Percentiles rank a stretch among this genome's conserved stretches.
Evolutionary conservation across 1,140 invertebrate genomes (phyloP).

Genomic region (Halotydeus destructor): DNA sequence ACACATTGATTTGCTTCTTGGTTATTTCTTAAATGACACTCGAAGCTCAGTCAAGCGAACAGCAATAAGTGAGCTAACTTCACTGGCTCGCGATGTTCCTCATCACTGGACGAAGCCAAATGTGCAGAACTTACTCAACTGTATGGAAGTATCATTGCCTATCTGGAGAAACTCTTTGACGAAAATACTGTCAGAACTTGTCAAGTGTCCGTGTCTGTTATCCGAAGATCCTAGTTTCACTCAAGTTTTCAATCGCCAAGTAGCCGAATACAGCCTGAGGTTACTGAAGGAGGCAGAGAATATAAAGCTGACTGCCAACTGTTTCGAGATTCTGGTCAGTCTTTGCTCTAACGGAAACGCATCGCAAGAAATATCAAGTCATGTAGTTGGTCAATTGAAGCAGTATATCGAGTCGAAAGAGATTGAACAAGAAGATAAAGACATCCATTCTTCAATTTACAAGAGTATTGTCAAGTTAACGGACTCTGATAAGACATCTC

Average conservation of each 20-base stretch:
- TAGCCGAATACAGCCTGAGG: neutral
- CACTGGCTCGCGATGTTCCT: slow-evolving; percentile 42
- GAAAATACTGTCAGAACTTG: neutral
- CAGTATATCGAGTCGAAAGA: too few relatives aligned
- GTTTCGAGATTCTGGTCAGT: neutral
- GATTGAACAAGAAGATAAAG: too few relatives aligned
- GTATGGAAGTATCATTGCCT: neutral
- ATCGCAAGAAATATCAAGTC: too few relatives aligned
- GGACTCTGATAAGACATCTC: too few relatives aligned
- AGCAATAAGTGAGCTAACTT: slow-evolving; percentile 46
- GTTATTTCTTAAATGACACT: slow-evolving; percentile 37
- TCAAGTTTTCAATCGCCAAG: neutral
- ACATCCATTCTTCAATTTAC: too few relatives aligned
- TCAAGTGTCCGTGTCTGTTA: slow-evolving; percentile 6
- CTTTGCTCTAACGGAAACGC: too few relatives aligned
- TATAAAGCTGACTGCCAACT: neutral
- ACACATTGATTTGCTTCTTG: slow-evolving; percentile 41
- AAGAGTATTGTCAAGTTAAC: too few relatives aligned
- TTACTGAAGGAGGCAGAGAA: neutral
- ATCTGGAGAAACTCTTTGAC: neutral
- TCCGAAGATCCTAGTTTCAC: neutral
- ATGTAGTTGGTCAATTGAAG: too few relatives aligned
- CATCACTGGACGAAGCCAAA: slow-evolving; percentile 56
- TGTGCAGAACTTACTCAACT: slow-evolving; percentile 27
- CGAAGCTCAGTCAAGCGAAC: slow-evolving; percentile 46